phyloP scores from a whole-genome alignment of 2,797 vertebrate species.

The Anguilla marmorata region DNA sequence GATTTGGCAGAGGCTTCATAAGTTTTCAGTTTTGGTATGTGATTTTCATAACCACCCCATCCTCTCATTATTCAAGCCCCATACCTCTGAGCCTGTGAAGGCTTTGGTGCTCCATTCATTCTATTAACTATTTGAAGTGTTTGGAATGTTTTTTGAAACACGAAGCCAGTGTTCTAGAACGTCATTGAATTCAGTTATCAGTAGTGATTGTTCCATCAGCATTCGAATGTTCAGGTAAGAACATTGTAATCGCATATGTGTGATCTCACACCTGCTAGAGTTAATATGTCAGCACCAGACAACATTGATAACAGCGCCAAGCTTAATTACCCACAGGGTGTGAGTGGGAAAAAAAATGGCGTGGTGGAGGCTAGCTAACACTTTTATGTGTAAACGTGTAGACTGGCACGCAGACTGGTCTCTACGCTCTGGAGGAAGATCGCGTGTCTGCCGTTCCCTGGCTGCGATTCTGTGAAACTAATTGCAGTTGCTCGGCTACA shows the following conservation, averaged over 20 bases:
- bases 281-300: not conserved
- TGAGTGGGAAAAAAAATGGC: not conserved
- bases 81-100: not conserved
- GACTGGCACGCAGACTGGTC: not conserved
- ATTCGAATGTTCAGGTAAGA: not conserved
- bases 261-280: not conserved
- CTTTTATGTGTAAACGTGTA: not conserved
- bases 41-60: constrained; percentile 3
- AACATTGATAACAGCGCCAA: not conserved
- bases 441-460: not conserved
- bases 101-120: not conserved
- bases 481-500: constrained; percentile 2
- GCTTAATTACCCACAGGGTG: constrained; percentile 18
- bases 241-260: not conserved
- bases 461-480: not conserved
- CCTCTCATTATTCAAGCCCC: not conserved
- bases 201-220: not conserved
- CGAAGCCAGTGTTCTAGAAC: not conserved
- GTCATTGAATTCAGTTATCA: not conserved
- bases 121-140: not conserved
- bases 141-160: not conserved
- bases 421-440: not conserved
- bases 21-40: not conserved
- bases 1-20: constrained; percentile 32
- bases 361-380: not conserved